Conservation (phyloP, 1,140 invertebrate genomes). For the Cecropterus lyciades region DNA sequence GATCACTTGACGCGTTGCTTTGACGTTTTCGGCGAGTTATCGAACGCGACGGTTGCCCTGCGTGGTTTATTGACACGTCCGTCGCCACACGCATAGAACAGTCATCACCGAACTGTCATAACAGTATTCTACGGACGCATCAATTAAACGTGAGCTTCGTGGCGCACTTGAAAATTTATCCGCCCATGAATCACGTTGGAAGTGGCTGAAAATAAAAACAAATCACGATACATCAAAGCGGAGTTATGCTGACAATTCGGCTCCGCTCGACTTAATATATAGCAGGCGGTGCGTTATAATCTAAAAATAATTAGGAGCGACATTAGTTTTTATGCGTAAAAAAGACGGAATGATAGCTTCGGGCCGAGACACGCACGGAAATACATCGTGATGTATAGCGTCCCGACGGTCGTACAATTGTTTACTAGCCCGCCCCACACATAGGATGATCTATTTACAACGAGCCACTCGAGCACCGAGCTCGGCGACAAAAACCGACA, state of each 20-base stretch:
- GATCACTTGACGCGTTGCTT: slow-evolving; percentile 56
- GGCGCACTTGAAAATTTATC: slow-evolving; percentile 71
- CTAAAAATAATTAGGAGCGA: slow-evolving; percentile 83
- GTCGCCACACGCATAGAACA: slow-evolving; percentile 31
- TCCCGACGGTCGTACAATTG: slow-evolving; percentile 60
- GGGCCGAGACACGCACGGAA: slow-evolving; percentile 66
- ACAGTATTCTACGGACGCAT: slow-evolving; percentile 63
- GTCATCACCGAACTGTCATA: slow-evolving; percentile 61
- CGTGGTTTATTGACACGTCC: slow-evolving; percentile 19
- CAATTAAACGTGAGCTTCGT: slow-evolving; percentile 69
- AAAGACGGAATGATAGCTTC: slow-evolving; percentile 69
- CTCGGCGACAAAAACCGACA: slow-evolving; percentile 33
- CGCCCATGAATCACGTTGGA: slow-evolving; percentile 74
- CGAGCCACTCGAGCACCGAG: slow-evolving; percentile 24
- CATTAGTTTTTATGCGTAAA: slow-evolving; percentile 83
- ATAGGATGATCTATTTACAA: slow-evolving; percentile 57
- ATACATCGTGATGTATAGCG: slow-evolving; percentile 75
- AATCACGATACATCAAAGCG: slow-evolving; percentile 80
- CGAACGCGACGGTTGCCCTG: slow-evolving; percentile 14
- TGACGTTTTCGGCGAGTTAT: slow-evolving; percentile 64
- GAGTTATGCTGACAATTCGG: slow-evolving; percentile 82
- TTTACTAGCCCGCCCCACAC: slow-evolving; percentile 47
- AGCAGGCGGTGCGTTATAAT: slow-evolving; percentile 78
- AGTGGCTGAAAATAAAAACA: slow-evolving; percentile 80
- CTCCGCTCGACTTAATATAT: slow-evolving; percentile 77